A percentile compares a stretch with the other conserved stretches of the same genome.
phyloP scores from a whole-genome alignment of 2,888 invertebrate genomes.

The Synergus itoensis region DNA sequence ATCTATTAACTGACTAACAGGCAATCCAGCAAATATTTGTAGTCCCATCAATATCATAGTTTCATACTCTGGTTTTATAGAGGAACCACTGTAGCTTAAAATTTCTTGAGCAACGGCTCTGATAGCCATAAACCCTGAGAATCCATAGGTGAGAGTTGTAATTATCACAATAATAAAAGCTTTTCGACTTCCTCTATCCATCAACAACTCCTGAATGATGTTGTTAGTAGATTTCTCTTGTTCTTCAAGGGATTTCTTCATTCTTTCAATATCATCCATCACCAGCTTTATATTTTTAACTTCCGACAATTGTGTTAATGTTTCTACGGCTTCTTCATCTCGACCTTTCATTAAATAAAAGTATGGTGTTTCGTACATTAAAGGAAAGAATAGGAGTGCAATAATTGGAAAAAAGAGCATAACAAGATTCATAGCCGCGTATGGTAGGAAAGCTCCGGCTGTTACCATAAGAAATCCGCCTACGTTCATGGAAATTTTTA shows the following conservation, averaged over 20 bases:
- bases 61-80: conserved; percentile 77
- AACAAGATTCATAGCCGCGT: conserved; percentile 78
- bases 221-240: neutral
- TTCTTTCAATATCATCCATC: conserved; percentile 80
- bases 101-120: conserved; percentile 82
- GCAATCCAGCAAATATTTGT: conserved; percentile 80
- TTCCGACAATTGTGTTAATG: conserved; percentile 80
- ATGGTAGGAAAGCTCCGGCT: conserved; percentile 78
- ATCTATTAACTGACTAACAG: conserved; percentile 82
- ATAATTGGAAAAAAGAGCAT: conserved; percentile 80
- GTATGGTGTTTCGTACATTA: conserved; percentile 85
- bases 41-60: conserved; percentile 80
- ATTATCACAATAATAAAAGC: conserved; percentile 82
- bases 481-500: conserved; percentile 78
- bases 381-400: conserved; percentile 80
- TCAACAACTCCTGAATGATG: conserved; percentile 75
- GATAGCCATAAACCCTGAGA: conserved; percentile 82
- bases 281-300: conserved; percentile 78
- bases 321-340: conserved; percentile 80
- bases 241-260: conserved; percentile 80
- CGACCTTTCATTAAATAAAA: conserved; percentile 80
- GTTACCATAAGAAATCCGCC: conserved; percentile 72
- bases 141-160: conserved; percentile 82
- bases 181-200: conserved; percentile 79
- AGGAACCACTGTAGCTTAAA: conserved; percentile 80